Conservation (phyloP, 2,113 vertebrate species). For the Caracal caracal region DNA sequence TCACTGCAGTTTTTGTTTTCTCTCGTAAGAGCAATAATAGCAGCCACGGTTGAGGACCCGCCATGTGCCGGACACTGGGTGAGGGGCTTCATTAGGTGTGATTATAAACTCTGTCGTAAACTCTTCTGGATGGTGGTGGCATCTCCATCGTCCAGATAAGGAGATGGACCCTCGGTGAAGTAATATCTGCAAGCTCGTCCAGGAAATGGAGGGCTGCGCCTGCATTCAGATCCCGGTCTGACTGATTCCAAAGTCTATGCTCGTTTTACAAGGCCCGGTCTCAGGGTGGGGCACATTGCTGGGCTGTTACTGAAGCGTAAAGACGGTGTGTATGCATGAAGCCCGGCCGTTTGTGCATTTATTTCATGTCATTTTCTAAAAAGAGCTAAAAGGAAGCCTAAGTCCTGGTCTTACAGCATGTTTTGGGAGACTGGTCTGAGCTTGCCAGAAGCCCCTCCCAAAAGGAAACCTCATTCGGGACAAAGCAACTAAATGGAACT, state of each 20-base stretch:
- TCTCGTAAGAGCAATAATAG: neutral
- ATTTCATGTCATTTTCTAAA: constrained; percentile 3
- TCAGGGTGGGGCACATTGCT: accelerated
- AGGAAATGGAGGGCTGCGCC: neutral
- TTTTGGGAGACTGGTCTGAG: neutral
- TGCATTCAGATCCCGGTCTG: neutral
- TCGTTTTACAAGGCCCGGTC: neutral
- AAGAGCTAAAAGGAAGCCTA: neutral
- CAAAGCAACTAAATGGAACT: neutral
- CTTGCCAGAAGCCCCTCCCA: neutral
- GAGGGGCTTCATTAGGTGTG: neutral
- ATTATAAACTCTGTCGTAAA: accelerated
- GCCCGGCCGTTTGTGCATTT: neutral
- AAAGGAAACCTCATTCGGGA: neutral
- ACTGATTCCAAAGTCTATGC: neutral
- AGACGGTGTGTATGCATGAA: neutral
- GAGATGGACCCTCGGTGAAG: neutral
- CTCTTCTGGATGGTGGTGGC: too few species aligned
- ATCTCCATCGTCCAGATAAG: neutral
- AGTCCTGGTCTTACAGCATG: neutral
- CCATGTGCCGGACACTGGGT: too few species aligned
- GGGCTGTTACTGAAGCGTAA: neutral
- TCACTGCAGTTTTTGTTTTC: neutral
- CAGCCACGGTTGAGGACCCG: accelerated
- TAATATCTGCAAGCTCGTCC: neutral